phyloP scores from a whole-genome alignment of 2,113 vertebrate genomes.

The Rhagologus leucostigma region DNA sequence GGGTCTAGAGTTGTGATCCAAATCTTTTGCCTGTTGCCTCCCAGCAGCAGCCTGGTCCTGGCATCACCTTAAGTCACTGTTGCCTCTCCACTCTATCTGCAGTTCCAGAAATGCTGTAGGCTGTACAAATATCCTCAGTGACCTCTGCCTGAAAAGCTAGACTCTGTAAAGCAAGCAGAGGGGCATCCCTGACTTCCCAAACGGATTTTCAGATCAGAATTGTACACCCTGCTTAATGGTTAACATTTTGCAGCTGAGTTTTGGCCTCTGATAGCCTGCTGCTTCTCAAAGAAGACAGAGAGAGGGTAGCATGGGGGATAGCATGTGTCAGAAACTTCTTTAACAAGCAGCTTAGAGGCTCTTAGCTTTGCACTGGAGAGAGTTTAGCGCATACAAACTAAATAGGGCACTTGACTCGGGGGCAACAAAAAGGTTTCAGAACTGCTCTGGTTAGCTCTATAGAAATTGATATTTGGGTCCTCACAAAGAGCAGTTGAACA shows the following conservation, averaged over 20 bases:
- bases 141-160: background rate
- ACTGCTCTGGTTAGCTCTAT: background rate
- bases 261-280: background rate
- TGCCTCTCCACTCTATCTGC: rapidly evolving
- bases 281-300: background rate
- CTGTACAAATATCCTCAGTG: background rate
- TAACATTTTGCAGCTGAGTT: background rate
- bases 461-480: background rate
- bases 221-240: background rate
- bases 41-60: background rate
- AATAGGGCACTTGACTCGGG: background rate
- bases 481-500: background rate
- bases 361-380: background rate
- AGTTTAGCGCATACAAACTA: background rate
- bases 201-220: background rate
- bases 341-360: background rate
- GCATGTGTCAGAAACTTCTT: background rate
- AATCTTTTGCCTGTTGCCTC: background rate
- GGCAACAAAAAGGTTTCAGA: background rate
- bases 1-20: background rate
- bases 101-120: background rate
- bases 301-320: background rate
- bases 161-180: background rate
- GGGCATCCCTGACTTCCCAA: background rate
- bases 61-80: background rate